Conservation (phyloP, 2,797 vertebrate species). For the Lates japonicus region DNA sequence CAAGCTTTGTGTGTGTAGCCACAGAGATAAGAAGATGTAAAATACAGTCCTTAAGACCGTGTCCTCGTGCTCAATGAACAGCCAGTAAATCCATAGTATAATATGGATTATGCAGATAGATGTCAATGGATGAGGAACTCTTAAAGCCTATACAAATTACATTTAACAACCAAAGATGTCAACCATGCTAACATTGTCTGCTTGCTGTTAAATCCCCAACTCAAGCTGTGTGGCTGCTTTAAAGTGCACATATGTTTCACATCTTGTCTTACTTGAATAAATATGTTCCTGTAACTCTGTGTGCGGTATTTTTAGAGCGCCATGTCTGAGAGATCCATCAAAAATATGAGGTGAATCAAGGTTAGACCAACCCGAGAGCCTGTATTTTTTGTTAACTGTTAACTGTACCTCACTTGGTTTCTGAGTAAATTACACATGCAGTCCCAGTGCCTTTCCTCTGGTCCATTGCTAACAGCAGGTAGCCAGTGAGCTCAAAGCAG, state of each 20-base stretch:
- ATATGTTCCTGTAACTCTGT: slow-evolving; percentile 13
- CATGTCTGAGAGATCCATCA: slow-evolving; percentile 32
- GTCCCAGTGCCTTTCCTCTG: slow-evolving; percentile 37
- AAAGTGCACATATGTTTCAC: slow-evolving; percentile 31
- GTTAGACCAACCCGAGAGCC: slow-evolving; percentile 33
- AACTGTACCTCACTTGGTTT: slow-evolving; percentile 25
- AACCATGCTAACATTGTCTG: slow-evolving; percentile 39
- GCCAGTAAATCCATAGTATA: slow-evolving; percentile 73
- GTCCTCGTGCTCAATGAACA: slow-evolving; percentile 57
- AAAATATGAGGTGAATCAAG: slow-evolving; percentile 52
- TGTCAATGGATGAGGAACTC: slow-evolving; percentile 68
- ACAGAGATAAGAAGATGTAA: slow-evolving; percentile 41
- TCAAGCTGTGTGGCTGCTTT: slow-evolving; percentile 23
- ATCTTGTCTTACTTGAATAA: slow-evolving; percentile 35
- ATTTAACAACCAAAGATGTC: slow-evolving; percentile 56
- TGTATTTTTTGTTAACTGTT: slow-evolving; percentile 28
- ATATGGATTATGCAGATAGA: slow-evolving; percentile 77
- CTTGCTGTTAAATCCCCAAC: slow-evolving; percentile 41
- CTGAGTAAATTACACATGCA: slow-evolving; percentile 49
- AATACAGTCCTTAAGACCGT: slow-evolving; percentile 45
- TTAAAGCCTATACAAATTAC: slow-evolving; percentile 65
- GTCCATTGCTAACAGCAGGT: slow-evolving; percentile 55
- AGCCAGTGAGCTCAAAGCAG: slow-evolving; percentile 49
- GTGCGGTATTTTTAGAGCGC: slow-evolving; percentile 29
- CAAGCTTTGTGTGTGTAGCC: slow-evolving; percentile 33